phyloP scores from a whole-genome alignment of 2,888 invertebrate species.

The Netelia fuscicornis region DNA sequence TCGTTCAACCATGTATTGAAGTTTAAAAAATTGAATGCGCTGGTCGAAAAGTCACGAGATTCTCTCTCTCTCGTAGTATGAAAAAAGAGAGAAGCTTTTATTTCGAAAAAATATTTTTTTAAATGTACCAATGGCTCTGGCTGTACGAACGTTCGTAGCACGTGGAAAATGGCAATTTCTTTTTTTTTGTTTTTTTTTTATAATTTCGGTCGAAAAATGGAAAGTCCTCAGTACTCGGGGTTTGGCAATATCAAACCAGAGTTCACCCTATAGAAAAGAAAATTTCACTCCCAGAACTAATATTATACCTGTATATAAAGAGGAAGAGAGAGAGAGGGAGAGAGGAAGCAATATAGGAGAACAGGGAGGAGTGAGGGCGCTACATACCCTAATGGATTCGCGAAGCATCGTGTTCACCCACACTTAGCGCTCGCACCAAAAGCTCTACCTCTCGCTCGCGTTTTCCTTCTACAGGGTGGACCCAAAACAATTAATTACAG shows the following conservation, averaged over 20 bases:
- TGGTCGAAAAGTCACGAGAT: too few relatives aligned
- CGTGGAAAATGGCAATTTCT: not conserved
- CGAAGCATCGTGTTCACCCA: conserved; percentile 75
- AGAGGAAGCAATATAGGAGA: conserved; percentile 41
- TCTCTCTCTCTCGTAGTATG: not conserved
- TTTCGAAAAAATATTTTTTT: conserved; percentile 29
- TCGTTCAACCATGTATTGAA: not conserved
- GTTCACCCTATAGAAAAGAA: not conserved
- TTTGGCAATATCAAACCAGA: conserved; percentile 9
- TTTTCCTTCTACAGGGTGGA: conserved; percentile 13
- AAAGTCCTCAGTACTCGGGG: conserved; percentile 44
- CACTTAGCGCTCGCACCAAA: conserved; percentile 57
- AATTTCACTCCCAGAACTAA: not conserved
- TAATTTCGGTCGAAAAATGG: conserved; percentile 28
- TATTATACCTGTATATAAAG: not conserved
- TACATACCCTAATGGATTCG: conserved; percentile 77
- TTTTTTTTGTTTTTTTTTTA: not conserved
- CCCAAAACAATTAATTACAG: conserved; percentile 20
- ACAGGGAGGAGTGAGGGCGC: conserved; percentile 41
- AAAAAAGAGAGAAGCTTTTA: conserved; percentile 2
- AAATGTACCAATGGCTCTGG: conserved; percentile 36
- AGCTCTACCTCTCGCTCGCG: conserved; percentile 18
- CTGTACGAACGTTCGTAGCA: not conserved
- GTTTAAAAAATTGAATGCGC: not conserved
- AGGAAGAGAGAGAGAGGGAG: conserved; percentile 23